Evolutionary conservation across 2,797 vertebrate genomes (phyloP), one percentile per base, ranked within the genome.

Genomic region (Halcyon badia): DNA sequence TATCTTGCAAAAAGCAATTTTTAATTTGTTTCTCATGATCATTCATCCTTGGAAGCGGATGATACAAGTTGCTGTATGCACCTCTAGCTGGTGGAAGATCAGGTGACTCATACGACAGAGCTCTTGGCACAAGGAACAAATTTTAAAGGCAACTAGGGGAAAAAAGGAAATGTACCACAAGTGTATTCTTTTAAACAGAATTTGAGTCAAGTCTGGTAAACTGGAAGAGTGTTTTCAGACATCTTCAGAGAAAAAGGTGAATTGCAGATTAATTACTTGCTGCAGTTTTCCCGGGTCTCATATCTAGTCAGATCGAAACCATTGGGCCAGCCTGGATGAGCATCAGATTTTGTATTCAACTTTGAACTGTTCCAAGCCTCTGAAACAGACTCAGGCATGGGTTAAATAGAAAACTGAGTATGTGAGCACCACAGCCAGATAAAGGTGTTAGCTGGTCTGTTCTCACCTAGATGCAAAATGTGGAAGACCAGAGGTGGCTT

Each of bases 31-130:
- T 93, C 91, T 95, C 48, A 7, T 39, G 71, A 87, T 91, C 33
- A 7, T 80, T 90, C 15, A 10, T 86, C 94, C 91, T 96, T 90
- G 75, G 86, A 93, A 93, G 90, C 73, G 66, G 85, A 72, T 76
- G 85, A 66, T 82, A 60, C 62, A 64, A 91, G 62, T 83, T 89
- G 83, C 31, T 95, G 4, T 89, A 77, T 76, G 83, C 80, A 96
- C 49, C 52, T 83, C 90, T 83, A 94, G 91, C 95, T 91, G 91
- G 83, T 87, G 83, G 93, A 90, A 42, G 88, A 90, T 87, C 86
- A 95, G 83, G 89, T 90, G 93, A 90, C 91, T 96, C 87, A 73
- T 52, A 86, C 0, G 66, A 77, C 54, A 90, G 83, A 95, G 54
- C 80, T 95, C 68, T 76, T 94, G 73, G 88, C 77, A 92, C 58